These are phyloP conservation scores for Heteropelma amictum DNA, from an alignment of 2,888 invertebrate species.

Conservation along the genomic window DNA sequence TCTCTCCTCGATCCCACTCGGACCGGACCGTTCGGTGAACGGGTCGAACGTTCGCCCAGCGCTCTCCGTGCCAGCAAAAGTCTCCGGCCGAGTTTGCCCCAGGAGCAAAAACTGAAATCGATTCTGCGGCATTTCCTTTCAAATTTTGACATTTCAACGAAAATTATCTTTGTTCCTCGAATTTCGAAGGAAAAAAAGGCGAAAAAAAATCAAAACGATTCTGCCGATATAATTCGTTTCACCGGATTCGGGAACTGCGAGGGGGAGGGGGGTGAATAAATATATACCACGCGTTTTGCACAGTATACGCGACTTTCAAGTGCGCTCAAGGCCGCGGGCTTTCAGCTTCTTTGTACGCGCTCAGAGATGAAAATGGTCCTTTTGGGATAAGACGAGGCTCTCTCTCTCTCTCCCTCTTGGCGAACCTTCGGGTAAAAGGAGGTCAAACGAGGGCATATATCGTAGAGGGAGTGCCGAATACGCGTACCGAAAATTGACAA, in stretches of 20 bases:
- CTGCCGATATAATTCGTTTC: too few relatives aligned
- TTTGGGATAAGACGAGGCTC: slow-evolving; percentile 51
- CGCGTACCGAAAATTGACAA: slow-evolving; percentile 74
- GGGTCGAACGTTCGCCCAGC: slow-evolving; percentile 19
- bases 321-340: slow-evolving; percentile 59
- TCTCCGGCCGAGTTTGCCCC: too few relatives aligned
- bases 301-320: slow-evolving; percentile 38
- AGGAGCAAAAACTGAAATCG: slow-evolving; percentile 9
- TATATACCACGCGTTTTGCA: neutral
- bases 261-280: slow-evolving; percentile 16
- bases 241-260: neutral
- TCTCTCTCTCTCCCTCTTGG: too few relatives aligned
- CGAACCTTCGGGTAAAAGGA: slow-evolving; percentile 71
- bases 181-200: too few relatives aligned
- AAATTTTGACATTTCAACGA: too few relatives aligned
- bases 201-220: too few relatives aligned
- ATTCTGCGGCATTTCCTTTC: too few relatives aligned
- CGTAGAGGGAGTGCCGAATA: slow-evolving; percentile 63
- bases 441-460: slow-evolving; percentile 64
- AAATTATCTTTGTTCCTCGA: too few relatives aligned
- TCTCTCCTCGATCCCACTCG: slow-evolving; percentile 50
- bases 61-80: slow-evolving; percentile 22
- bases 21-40: slow-evolving; percentile 15
- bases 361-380: slow-evolving; percentile 56
- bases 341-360: slow-evolving; percentile 50